phyloP scores from a whole-genome alignment of 2,888 invertebrate species.

The Willowsia nigromaculata region DNA sequence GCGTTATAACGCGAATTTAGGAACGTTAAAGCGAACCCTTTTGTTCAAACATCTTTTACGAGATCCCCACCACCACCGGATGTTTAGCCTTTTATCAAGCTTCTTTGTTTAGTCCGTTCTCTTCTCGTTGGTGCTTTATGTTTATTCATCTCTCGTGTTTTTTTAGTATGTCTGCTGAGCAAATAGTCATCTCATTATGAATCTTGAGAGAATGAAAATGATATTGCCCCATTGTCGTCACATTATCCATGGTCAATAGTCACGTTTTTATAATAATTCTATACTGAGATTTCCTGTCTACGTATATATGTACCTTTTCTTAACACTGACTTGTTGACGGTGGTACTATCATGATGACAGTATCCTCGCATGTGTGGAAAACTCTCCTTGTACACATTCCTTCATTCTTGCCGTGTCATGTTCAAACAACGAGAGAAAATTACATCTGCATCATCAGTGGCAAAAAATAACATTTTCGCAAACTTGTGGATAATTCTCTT shows the following conservation, averaged over 20 bases:
- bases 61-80: conserved; percentile 46
- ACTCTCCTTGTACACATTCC: background rate
- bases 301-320: background rate
- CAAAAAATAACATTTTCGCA: conserved; percentile 8
- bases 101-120: conserved; percentile 2
- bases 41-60: background rate
- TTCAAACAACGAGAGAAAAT: background rate
- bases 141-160: conserved; percentile 33
- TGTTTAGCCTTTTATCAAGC: conserved; percentile 65
- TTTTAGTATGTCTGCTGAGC: background rate
- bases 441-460: background rate
- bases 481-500: background rate
- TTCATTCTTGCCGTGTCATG: conserved; percentile 34
- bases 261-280: too few species aligned
- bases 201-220: conserved; percentile 35
- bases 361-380: background rate
- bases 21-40: background rate
- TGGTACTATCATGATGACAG: background rate
- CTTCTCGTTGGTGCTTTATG: conserved; percentile 10
- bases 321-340: background rate
- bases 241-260: conserved; percentile 60
- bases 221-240: background rate
- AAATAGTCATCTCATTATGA: conserved; percentile 33
- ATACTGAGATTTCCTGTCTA: conserved; percentile 55
- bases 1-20: conserved; percentile 61